Evolutionary conservation across 2,888 invertebrate genomes (phyloP), one percentile per base, ranked within the genome.

Genomic region (Cryptocephalus primarius): DNA sequence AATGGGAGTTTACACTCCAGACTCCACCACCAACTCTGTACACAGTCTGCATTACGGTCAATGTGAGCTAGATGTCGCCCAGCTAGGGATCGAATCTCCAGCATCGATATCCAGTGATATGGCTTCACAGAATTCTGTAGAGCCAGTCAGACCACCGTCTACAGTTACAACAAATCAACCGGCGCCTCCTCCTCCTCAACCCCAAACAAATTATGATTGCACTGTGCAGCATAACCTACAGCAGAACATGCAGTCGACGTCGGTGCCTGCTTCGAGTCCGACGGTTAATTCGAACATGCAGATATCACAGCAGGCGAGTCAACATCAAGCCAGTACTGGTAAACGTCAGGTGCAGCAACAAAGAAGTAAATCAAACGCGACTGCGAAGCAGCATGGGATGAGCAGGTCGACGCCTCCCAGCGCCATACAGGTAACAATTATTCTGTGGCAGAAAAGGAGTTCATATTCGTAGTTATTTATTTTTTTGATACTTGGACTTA

Each of bases 71-170:
- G 91, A 89, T 65, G 88, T 89, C 1, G 81, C 82, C 47, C 88
- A 88, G 63, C 68, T 91, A 48, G 89, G 88, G 1, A 71, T 93
- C 52, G 92, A 92, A 65, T 91, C 92, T 0, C 91, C 93, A 0
- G 84, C 88, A 0, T 88, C 89, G 38, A 89, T 92, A 55, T 84
- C 88, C 1, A 88, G 85, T 41, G 90, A 92, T 66, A 78, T 91
- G 70, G 83, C 85, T 8, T 83, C 82, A 0, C 88, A 88, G 56
- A 81, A 78, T 61, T 77, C 82, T 1, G 78, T 80, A 1, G 82
- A 83, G 55, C 72, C 73, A 33, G 72, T 72, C 6, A 70, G 76
- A n/a, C 75, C 79, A 4, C 75, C 78, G 0, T 79, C 78, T 42
- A 77, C 77, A 1, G 64, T 78, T 12, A 73, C 76, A 1, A 71